Evolutionary conservation across 2,113 vertebrate species (phyloP).

Genomic region (Grus americana): DNA sequence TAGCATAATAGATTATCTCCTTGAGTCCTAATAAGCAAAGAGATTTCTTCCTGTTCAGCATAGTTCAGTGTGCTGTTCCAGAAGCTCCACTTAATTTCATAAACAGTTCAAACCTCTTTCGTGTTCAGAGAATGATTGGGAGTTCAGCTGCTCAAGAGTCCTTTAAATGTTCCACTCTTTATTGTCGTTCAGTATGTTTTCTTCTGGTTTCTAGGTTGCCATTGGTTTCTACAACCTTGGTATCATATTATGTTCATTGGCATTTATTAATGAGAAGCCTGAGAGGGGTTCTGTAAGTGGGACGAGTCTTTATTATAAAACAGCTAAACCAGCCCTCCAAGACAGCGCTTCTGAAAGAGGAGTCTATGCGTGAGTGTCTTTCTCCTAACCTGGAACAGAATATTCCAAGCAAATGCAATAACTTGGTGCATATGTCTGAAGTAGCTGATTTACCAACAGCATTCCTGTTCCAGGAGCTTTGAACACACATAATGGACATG

Average conservation of each 20-base stretch:
- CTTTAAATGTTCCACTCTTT: background rate
- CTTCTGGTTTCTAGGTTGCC: conserved; percentile 5
- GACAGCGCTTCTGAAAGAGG: background rate
- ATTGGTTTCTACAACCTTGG: background rate
- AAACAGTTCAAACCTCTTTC: conserved; percentile 17
- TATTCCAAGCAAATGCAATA: background rate
- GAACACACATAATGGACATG: background rate
- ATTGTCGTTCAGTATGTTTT: background rate
- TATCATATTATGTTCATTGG: background rate
- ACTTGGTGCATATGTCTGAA: background rate
- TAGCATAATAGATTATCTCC: conserved; percentile 1
- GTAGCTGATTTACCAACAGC: background rate
- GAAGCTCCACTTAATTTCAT: conserved; percentile 31
- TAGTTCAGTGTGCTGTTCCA: background rate
- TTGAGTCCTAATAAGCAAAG: conserved; percentile 14
- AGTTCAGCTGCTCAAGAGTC: conserved; percentile 22
- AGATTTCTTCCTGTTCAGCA: conserved; percentile 28
- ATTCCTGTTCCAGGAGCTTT: background rate
- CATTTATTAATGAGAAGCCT: background rate
- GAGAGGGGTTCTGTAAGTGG: background rate
- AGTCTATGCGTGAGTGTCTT: background rate
- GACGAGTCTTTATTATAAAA: background rate
- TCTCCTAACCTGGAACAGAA: background rate
- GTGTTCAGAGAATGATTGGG: background rate
- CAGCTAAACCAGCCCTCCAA: background rate